Evolutionary conservation across 2,888 invertebrate species (phyloP).

Genomic region (Petrolisthes cinctipes): DNA sequence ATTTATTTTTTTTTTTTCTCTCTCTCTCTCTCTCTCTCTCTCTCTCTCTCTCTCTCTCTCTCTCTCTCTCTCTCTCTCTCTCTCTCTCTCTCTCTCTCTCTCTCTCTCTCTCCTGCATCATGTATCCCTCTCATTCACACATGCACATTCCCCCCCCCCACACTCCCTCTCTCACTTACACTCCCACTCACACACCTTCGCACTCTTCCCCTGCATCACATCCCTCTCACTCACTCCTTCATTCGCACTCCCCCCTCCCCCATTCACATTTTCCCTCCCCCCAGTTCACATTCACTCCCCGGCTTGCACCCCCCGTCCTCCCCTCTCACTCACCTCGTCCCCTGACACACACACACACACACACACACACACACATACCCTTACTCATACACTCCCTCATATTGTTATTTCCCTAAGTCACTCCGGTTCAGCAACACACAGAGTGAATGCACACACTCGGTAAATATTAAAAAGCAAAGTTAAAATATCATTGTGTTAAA

Average conservation of each 20-base stretch:
- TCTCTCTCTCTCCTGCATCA: no score
- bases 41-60: neutral
- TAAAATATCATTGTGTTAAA: no score
- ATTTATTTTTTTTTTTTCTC: neutral
- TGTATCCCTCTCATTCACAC: no score
- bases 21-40: constrained; percentile 6
- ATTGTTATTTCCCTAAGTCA: neutral
- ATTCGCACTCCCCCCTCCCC: neutral
- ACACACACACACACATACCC: neutral
- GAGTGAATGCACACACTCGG: no score
- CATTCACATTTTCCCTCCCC: neutral
- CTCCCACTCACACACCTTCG: neutral
- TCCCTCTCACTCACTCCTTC: neutral
- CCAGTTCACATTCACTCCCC: neutral
- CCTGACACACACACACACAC: neutral
- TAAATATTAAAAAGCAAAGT: no score
- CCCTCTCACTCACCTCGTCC: no score
- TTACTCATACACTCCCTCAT: neutral
- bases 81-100: neutral
- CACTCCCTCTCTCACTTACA: neutral
- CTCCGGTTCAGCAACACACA: no score
- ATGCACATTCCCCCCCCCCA: neutral
- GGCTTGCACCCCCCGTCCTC: neutral
- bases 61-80: neutral
- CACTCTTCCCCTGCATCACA: neutral